These are phyloP conservation scores for Apostichopus californicus DNA, from an alignment of 35 echinoderm and acorn worm genomes.

Conservation along the genomic window DNA sequence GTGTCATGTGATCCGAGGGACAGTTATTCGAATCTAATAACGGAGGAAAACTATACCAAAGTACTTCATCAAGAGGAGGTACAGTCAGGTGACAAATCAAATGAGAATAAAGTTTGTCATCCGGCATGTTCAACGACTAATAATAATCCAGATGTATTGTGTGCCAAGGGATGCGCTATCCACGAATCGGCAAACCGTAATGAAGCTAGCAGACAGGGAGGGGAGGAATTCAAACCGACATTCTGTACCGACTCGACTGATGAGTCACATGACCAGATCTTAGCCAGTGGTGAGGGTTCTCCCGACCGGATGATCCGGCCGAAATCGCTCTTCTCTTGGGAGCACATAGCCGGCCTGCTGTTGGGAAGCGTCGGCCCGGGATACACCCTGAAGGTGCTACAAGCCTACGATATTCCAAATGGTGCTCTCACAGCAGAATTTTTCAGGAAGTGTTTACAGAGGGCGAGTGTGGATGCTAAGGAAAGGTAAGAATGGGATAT, in stretches of 20 bases:
- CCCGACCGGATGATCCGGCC: background rate
- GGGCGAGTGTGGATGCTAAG: slow-evolving; percentile 20
- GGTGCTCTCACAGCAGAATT: slow-evolving; percentile 32
- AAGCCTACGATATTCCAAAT: slow-evolving; percentile 19
- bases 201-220: too few relatives aligned
- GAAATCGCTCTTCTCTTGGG: background rate
- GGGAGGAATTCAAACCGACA: too few relatives aligned
- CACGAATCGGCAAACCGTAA: too few relatives aligned
- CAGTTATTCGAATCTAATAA: background rate
- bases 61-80: background rate
- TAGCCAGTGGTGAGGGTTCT: background rate
- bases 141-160: background rate
- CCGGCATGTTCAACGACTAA: background rate
- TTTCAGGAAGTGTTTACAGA: slow-evolving; percentile 35
- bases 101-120: background rate
- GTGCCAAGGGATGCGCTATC: background rate
- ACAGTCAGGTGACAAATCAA: background rate
- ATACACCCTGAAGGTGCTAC: slow-evolving; percentile 9
- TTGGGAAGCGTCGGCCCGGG: slow-evolving; percentile 9
- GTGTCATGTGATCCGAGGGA: background rate
- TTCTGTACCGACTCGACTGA: too few relatives aligned
- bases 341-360: slow-evolving; percentile 14
- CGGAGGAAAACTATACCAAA: background rate
- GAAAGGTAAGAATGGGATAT: background rate
- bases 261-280: too few relatives aligned